Conservation (phyloP, 37 sponge, comb jelly and placozoan species). For the Tethya wilhelma region DNA sequence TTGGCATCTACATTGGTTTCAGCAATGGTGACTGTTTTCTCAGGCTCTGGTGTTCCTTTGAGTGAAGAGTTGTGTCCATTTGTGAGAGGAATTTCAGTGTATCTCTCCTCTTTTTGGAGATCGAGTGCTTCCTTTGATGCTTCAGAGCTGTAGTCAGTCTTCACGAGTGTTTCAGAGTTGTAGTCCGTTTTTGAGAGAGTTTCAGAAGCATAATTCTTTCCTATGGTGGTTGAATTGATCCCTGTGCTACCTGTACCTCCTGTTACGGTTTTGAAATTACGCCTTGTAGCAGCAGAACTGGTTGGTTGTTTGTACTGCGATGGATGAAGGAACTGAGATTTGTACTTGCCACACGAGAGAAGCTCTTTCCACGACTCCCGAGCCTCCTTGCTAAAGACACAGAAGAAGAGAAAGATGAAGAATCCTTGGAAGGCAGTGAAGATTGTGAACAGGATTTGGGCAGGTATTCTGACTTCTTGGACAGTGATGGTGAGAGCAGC, state of each 20-base stretch:
- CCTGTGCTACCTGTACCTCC: background rate
- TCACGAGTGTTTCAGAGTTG: background rate
- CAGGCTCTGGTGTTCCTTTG: background rate
- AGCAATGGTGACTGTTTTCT: background rate
- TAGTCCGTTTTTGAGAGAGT: background rate
- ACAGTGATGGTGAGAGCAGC: conserved; percentile 7
- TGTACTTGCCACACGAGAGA: conserved; percentile 25
- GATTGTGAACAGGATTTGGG: conserved; percentile 21
- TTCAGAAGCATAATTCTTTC: background rate
- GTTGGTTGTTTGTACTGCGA: background rate
- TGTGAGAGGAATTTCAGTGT: background rate
- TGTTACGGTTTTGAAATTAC: background rate
- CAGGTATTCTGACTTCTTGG: background rate
- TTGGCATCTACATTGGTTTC: background rate
- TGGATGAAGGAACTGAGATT: conserved; percentile 16
- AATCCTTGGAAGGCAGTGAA: conserved; percentile 33
- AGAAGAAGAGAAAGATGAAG: conserved; percentile 35
- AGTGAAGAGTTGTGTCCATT: background rate
- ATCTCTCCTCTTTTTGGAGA: too few relatives aligned
- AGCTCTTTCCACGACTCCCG: conserved; percentile 29
- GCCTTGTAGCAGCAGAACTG: background rate
- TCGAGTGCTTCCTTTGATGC: too few relatives aligned
- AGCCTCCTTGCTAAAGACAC: conserved; percentile 18
- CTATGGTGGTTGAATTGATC: background rate
- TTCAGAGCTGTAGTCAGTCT: background rate